phyloP scores from a whole-genome alignment of 2,113 vertebrate species.

The Pygathrix nemaeus region DNA sequence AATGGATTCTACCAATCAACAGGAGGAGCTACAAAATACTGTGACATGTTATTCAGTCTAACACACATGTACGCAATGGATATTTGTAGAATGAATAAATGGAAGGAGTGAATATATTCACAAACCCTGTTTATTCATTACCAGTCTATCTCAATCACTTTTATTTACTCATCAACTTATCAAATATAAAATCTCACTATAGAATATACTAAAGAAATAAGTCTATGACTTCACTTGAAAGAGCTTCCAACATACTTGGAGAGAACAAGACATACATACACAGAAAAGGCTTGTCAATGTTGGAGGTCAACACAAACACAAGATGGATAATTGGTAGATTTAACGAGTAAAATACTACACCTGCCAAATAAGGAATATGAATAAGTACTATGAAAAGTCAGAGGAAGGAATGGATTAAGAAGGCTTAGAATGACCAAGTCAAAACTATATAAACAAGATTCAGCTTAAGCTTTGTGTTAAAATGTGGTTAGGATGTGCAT shows the following conservation, averaged over 20 bases:
- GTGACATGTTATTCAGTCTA: background rate
- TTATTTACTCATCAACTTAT: background rate
- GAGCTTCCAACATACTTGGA: background rate
- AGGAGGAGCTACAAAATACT: background rate
- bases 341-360: background rate
- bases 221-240: background rate
- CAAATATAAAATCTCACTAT: background rate
- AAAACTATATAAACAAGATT: background rate
- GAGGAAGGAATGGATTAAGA: background rate
- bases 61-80: background rate
- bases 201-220: conserved; percentile 22
- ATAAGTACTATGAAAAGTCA: background rate
- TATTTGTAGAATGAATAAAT: background rate
- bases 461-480: background rate
- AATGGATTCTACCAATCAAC: background rate
- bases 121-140: background rate
- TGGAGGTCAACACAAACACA: background rate
- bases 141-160: background rate
- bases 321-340: background rate
- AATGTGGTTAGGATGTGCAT: background rate
- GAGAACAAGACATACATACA: background rate
- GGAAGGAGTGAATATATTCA: background rate
- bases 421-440: background rate
- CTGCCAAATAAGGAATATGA: background rate
- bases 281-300: background rate